Base-by-base conservation (phyloP, 2,888 invertebrate genomes). In the Aphodius sticticus region DNA sequence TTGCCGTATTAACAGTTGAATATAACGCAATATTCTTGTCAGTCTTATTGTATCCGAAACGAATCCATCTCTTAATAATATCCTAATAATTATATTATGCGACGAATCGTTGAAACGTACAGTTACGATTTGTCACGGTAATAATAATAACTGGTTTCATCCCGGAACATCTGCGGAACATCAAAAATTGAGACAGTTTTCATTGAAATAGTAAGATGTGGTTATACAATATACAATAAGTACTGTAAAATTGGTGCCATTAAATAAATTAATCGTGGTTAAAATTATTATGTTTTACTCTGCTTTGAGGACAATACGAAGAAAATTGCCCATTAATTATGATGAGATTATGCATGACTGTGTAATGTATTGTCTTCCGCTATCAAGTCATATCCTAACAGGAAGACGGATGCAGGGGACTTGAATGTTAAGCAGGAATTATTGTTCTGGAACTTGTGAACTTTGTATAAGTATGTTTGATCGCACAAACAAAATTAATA, bases 361-460 rank as follows among this genome's bases (percentile, higher is more conserved):
- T 53, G 53, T 53, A 53, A 53, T 53, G 53, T 53, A 53, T 53
- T 53, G 53, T 53, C 53, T 53, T 53, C 53, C 53, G 53, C 53
- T 53, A 53, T 53, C 53, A 53, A 53, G 9, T 53, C 53, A 53
- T 53, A 53, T 53, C 53, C 53, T 7, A 53, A 53, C 53, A 53
- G 53, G 53, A 53, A 53, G 53, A 53, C 53, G 53, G 53, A 53
- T 53, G 12, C 53, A 53, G 53, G 1, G 12, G 53, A 2, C 53
- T 53, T 53, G 53, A 53, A 53, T 53, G 53, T 12, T 53, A 53
- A 53, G 53, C 12, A 53, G 12, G 53, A 53, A 53, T 53, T 53
- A 53, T 53, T 53, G 6, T 53, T 53, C 7, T 53, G 53, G 53
- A 53, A 53, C 1, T 53, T 53, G 53, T 53, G 12, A 53, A 53